Conservation (phyloP, 2,113 vertebrate species). For the Oenanthe oenanthe region DNA sequence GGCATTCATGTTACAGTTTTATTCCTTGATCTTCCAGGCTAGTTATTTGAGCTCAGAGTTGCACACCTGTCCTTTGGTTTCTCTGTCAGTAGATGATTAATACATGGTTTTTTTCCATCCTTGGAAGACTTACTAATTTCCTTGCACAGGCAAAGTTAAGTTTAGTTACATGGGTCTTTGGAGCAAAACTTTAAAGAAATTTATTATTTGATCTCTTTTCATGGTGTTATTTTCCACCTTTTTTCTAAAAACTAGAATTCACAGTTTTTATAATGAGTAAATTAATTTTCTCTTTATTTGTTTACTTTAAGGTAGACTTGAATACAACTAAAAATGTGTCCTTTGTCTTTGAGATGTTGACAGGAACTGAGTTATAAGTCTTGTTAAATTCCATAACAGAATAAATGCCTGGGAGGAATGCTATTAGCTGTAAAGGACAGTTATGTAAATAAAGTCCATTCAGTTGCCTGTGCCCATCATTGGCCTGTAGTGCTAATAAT, state of each 20-base stretch:
- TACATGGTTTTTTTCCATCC: neutral
- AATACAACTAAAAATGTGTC: neutral
- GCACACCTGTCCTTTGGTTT: constrained; percentile 53
- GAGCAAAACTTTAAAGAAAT: neutral
- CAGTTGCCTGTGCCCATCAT: accelerated
- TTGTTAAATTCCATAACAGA: neutral
- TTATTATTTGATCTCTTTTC: neutral
- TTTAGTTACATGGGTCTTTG: neutral
- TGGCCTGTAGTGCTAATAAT: neutral
- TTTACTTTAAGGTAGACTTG: neutral
- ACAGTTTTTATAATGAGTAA: neutral
- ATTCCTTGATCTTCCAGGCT: constrained; percentile 37
- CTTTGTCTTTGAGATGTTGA: neutral
- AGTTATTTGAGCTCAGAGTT: neutral
- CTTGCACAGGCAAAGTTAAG: neutral
- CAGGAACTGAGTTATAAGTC: neutral
- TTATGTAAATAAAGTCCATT: neutral
- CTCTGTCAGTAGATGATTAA: constrained; percentile 30
- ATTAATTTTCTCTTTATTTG: neutral
- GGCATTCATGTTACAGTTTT: neutral
- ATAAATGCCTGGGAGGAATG: neutral
- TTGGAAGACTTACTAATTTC: neutral
- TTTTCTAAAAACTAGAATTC: neutral
- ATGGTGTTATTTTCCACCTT: neutral
- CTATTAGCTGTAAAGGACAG: neutral